Conservation (phyloP, 2,113 vertebrate genomes). For the Oryzias melastigma region DNA sequence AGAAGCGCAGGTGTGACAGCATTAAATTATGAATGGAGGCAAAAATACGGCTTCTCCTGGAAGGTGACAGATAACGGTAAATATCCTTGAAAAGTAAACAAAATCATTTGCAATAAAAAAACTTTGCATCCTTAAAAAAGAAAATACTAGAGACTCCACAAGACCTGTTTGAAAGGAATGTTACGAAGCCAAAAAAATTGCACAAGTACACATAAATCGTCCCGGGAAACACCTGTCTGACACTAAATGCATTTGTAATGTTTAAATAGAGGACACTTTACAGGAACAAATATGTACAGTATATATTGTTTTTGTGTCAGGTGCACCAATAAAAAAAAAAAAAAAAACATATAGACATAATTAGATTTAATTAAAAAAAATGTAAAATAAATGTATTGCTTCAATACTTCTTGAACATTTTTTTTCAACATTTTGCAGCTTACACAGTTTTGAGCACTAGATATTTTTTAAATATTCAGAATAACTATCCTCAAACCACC, state of each 20-base stretch:
- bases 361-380: no score
- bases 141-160: background rate
- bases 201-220: background rate
- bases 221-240: background rate
- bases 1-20: constrained; percentile 36
- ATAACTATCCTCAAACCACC: no score
- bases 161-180: background rate
- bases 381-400: no score
- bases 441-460: no score
- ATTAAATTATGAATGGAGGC: constrained; percentile 33
- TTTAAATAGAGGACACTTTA: background rate
- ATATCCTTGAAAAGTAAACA: constrained; percentile 12
- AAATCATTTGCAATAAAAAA: background rate
- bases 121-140: constrained; percentile 1
- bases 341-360: no score
- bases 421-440: no score
- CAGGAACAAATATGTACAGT: no score
- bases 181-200: background rate
- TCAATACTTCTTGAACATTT: no score
- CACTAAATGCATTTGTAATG: background rate
- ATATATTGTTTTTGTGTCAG: no score
- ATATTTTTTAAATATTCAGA: no score
- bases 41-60: constrained; percentile 10
- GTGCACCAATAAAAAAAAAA: no score
- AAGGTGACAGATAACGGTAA: background rate